A percentile compares a stretch with the other conserved stretches of the same genome.
These are phyloP conservation scores for Panthera tigris DNA, from an alignment of 2,113 vertebrate genomes.

Conservation along the genomic window DNA sequence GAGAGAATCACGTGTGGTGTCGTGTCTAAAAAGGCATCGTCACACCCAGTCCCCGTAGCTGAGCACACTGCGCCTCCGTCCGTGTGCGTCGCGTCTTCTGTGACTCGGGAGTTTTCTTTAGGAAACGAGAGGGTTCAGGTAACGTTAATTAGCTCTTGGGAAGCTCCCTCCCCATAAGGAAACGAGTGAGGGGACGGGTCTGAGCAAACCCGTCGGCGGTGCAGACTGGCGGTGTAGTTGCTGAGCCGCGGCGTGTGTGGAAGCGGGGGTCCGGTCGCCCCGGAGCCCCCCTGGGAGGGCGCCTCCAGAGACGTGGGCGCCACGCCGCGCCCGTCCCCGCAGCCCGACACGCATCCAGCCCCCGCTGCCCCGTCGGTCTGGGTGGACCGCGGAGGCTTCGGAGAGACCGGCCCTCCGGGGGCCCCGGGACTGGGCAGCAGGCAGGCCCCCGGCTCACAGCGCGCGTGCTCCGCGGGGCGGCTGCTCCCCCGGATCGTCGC, in stretches of 20 bases:
- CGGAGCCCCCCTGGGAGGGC: accelerated
- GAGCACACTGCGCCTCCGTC: accelerated
- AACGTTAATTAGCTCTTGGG: not conserved
- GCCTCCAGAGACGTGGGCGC: accelerated
- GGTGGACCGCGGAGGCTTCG: accelerated
- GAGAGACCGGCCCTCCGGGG: accelerated
- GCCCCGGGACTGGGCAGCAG: not conserved
- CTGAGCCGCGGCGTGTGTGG: accelerated
- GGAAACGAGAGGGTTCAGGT: too few species aligned
- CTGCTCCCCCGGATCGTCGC: accelerated
- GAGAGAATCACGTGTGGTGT: too few species aligned
- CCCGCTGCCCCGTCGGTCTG: too few species aligned
- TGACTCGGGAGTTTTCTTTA: too few species aligned
- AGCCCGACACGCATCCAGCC: accelerated
- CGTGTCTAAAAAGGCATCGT: accelerated
- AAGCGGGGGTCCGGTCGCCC: too few species aligned
- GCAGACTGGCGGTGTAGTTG: not conserved
- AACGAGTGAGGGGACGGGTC: too few species aligned
- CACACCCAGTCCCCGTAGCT: accelerated
- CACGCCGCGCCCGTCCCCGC: too few species aligned
- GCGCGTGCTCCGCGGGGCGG: accelerated
- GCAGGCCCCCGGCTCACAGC: not conserved
- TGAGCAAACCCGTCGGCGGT: accelerated
- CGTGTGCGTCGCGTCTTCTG: accelerated
- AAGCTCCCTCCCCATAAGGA: not conserved